phyloP scores from a whole-genome alignment of 2,113 vertebrate species.

The Hiodon alosoides region DNA sequence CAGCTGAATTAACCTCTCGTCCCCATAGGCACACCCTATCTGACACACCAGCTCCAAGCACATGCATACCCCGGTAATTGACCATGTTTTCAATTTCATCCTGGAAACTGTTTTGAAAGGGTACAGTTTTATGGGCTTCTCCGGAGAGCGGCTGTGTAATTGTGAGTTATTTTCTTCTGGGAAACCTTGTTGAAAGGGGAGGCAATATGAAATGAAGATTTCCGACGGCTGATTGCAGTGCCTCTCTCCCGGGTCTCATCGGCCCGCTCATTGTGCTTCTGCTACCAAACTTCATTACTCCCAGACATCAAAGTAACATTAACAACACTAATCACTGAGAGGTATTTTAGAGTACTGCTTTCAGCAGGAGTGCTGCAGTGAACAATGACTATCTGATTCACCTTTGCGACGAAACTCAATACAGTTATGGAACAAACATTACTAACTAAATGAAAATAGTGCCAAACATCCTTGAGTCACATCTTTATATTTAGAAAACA shows the following conservation, averaged over 20 bases:
- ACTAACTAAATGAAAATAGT: background rate
- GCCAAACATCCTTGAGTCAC: conserved; percentile 1
- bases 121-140: background rate
- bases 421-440: background rate
- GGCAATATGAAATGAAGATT: conserved; percentile 24
- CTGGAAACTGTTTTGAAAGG: conserved; percentile 12
- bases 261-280: background rate
- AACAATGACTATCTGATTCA: conserved; percentile 16
- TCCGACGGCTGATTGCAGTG: conserved; percentile 22
- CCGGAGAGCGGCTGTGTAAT: conserved; percentile 6
- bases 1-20: conserved; percentile 2
- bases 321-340: conserved; percentile 16
- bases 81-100: conserved; percentile 20
- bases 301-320: conserved; percentile 24
- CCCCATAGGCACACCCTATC: background rate
- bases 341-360: background rate
- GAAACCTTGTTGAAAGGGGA: conserved; percentile 11
- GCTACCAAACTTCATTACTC: conserved; percentile 27
- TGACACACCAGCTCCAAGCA: background rate
- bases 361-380: background rate
- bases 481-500: background rate
- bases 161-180: conserved; percentile 12
- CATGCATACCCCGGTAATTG: conserved; percentile 14
- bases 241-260: conserved; percentile 6
- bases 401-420: background rate